Evolutionary conservation across 2,113 vertebrate species (phyloP).

Genomic region (Octodon degus): DNA sequence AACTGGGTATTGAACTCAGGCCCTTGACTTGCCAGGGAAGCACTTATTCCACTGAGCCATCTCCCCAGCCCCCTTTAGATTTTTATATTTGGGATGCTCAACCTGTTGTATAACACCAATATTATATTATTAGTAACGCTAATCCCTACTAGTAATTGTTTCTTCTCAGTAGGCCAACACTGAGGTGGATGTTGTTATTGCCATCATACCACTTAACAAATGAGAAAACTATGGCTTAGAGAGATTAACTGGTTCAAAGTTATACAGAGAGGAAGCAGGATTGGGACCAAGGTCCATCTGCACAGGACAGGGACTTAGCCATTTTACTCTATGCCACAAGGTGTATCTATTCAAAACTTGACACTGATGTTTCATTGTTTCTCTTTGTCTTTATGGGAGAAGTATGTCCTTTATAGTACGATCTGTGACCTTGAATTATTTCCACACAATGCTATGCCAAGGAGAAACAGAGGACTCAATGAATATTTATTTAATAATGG

Average conservation of each 20-base stretch:
- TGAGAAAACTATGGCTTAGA: neutral
- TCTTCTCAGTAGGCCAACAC: neutral
- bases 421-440: neutral
- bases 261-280: neutral
- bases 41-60: too few relatives aligned
- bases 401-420: neutral
- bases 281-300: neutral
- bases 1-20: too few relatives aligned
- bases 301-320: neutral
- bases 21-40: too few relatives aligned
- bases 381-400: neutral
- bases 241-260: neutral
- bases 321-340: rapidly evolving
- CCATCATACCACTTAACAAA: neutral
- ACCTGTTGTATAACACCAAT: neutral
- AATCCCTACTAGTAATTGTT: neutral
- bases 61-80: too few relatives aligned
- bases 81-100: neutral
- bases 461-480: neutral
- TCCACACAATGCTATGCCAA: neutral
- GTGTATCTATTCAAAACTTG: neutral
- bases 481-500: slow-evolving; percentile 38
- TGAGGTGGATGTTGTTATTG: neutral
- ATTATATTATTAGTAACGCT: neutral
- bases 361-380: neutral